These are phyloP conservation scores for Darevskia mixta DNA, from an alignment of 2,797 vertebrate genomes.

Conservation along the genomic window DNA sequence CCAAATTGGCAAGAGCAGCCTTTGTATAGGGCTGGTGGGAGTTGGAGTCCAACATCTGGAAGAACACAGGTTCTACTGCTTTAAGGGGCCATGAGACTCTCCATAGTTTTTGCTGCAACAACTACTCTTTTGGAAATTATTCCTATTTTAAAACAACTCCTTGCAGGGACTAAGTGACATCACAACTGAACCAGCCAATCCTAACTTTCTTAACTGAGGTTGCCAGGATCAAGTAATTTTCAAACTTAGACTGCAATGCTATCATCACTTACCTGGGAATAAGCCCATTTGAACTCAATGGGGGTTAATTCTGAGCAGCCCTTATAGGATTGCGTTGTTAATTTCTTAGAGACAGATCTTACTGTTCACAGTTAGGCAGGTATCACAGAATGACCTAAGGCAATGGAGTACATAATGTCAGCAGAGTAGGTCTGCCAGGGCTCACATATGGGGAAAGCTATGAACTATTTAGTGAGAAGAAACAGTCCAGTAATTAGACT, in stretches of 20 bases:
- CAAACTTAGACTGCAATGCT: neutral
- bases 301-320: too few species aligned
- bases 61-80: too few species aligned
- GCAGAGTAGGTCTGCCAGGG: slow-evolving; percentile 5
- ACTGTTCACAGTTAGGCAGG: neutral
- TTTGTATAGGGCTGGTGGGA: neutral
- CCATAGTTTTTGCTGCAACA: neutral
- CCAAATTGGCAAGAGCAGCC: neutral
- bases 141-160: neutral
- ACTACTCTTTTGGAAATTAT: neutral
- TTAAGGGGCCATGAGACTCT: too few species aligned
- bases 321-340: too few species aligned
- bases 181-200: neutral
- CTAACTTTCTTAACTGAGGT: neutral
- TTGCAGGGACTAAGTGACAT: neutral
- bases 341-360: neutral
- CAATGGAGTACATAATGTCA: neutral
- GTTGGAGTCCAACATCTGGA: too few species aligned
- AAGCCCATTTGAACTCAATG: too few species aligned
- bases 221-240: neutral
- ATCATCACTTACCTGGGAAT: too few species aligned
- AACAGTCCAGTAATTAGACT: slow-evolving; percentile 38
- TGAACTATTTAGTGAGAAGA: slow-evolving; percentile 29
- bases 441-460: slow-evolving; percentile 9
- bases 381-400: slow-evolving; percentile 12